A percentile compares a stretch with the other conserved stretches of the same genome.
These are phyloP conservation scores for Halictus ligatus DNA, from an alignment of 2,888 invertebrate species.

Conservation along the genomic window DNA sequence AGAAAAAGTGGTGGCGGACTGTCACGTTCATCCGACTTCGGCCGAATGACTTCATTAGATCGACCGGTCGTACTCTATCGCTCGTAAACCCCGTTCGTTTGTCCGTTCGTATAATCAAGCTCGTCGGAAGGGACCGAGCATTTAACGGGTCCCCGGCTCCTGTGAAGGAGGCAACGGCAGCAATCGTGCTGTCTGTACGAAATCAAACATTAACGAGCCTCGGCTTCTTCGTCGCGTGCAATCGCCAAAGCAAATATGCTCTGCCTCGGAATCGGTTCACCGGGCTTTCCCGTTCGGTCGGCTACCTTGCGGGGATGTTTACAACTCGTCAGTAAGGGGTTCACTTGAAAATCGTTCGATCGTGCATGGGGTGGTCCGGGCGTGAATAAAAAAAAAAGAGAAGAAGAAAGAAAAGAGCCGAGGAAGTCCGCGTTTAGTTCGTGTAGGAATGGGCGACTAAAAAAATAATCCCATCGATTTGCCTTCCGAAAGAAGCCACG, in stretches of 20 bases:
- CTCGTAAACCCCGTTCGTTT: conserved; percentile 18
- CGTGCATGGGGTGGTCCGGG: background rate
- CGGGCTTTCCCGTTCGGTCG: background rate
- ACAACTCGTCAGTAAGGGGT: conserved; percentile 10
- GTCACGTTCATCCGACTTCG: background rate
- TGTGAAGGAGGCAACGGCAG: background rate
- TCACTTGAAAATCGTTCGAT: background rate
- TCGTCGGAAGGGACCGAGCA: background rate
- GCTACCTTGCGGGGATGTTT: conserved; percentile 15
- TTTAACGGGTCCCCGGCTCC: background rate
- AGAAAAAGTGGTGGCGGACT: background rate
- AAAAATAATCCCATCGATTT: conserved; percentile 72
- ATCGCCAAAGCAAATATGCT: conserved; percentile 7
- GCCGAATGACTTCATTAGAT: background rate
- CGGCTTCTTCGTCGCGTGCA: background rate
- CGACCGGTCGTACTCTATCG: background rate
- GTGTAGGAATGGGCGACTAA: conserved; percentile 37
- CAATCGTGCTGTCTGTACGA: background rate
- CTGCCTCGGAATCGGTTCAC: background rate
- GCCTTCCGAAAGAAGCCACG: conserved; percentile 69
- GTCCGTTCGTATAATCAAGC: background rate
- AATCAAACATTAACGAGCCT: conserved; percentile 20
- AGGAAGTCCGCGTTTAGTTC: conserved; percentile 30
- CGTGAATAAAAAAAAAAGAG: background rate
- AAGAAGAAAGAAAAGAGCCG: conserved; percentile 11